phyloP scores from a whole-genome alignment of 2,888 invertebrate genomes.

The Trissolcus brochymenae region DNA sequence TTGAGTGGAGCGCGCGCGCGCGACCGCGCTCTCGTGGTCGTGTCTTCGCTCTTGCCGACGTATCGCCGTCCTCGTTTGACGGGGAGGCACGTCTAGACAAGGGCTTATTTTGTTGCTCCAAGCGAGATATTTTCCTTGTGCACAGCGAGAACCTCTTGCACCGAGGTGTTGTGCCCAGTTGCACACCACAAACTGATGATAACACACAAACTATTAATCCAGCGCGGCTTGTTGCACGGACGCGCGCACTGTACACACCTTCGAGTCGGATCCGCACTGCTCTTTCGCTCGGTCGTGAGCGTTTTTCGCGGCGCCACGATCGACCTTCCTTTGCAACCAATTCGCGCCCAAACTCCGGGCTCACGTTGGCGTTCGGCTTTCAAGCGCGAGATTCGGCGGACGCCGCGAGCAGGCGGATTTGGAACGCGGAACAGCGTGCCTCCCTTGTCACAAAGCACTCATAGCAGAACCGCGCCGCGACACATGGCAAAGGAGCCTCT shows the following conservation, averaged over 20 bases:
- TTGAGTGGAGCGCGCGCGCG: slow-evolving; percentile 15
- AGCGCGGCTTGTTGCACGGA: slow-evolving; percentile 46
- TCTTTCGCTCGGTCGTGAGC: slow-evolving; percentile 18
- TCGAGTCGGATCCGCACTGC: slow-evolving; percentile 35
- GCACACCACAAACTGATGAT: too few relatives aligned
- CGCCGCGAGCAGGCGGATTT: slow-evolving; percentile 53
- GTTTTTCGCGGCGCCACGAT: slow-evolving; percentile 36
- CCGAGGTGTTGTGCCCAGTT: too few relatives aligned
- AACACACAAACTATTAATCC: neutral
- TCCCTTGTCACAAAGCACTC: slow-evolving; percentile 72
- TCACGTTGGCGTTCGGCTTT: slow-evolving; percentile 38
- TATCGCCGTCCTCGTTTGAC: slow-evolving; percentile 1
- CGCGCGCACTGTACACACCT: slow-evolving; percentile 42
- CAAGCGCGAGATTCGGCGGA: slow-evolving; percentile 47
- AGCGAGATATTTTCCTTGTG: too few relatives aligned
- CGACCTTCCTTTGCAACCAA: slow-evolving; percentile 13
- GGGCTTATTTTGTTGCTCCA: neutral
- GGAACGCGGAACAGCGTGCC: slow-evolving; percentile 68
- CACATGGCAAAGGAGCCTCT: slow-evolving; percentile 69
- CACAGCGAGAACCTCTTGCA: too few relatives aligned
- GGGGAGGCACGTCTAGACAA: neutral
- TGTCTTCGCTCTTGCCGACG: slow-evolving; percentile 48
- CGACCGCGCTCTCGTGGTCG: slow-evolving; percentile 24
- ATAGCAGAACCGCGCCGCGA: slow-evolving; percentile 68
- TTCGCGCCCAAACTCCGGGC: slow-evolving; percentile 19